Evolutionary conservation across 2,113 vertebrate genomes (phyloP).

Genomic region (Neogobius melanostomus): DNA sequence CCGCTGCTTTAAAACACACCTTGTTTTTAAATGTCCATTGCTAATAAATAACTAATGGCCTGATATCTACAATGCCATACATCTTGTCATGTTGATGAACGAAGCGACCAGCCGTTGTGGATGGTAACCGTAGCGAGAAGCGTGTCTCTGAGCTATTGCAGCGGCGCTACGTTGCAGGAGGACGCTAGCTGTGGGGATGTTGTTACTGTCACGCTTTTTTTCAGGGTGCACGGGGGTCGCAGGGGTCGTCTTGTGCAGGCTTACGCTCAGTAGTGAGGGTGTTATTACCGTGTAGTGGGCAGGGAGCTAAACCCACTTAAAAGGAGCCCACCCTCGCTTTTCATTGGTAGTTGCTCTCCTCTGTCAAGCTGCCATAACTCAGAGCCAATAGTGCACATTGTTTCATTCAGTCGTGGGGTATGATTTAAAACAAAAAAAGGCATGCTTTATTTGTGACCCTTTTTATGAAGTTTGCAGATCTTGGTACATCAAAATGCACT

Average conservation of each 20-base stretch:
- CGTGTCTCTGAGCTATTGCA: no score
- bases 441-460: no score
- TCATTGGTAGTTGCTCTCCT: slow-evolving; percentile 22
- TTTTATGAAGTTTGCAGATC: no score
- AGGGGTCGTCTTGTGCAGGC: slow-evolving; percentile 20
- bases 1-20: not conserved
- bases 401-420: no score
- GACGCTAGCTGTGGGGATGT: not conserved
- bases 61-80: not conserved
- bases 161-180: not conserved
- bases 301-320: slow-evolving; percentile 24
- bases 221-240: not conserved
- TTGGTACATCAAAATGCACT: no score
- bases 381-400: not conserved
- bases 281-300: slow-evolving; percentile 20
- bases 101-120: not conserved
- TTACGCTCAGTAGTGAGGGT: not conserved
- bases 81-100: not conserved
- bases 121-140: slow-evolving; percentile 1
- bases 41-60: not conserved
- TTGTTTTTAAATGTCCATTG: not conserved
- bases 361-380: slow-evolving; percentile 4
- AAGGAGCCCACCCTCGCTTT: slow-evolving; percentile 29
- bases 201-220: not conserved
- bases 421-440: no score